Evolutionary conservation across 2,113 vertebrate genomes (phyloP).

Genomic region (Nipponia nippon): DNA sequence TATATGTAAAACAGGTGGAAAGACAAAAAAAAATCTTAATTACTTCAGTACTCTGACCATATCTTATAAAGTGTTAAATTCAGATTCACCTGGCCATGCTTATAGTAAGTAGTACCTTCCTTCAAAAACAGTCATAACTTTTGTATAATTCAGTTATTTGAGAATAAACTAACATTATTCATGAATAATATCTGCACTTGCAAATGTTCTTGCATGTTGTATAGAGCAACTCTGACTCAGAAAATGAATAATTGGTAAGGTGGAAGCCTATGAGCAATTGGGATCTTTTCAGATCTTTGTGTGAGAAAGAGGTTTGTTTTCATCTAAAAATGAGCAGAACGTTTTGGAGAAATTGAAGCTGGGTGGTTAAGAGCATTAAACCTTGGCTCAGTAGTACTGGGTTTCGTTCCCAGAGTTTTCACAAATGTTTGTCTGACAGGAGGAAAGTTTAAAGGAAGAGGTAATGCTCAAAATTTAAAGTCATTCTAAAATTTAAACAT

Average conservation of each 20-base stretch:
- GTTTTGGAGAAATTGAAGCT: background rate
- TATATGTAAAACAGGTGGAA: background rate
- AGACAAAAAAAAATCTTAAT: background rate
- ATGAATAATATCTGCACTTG: background rate
- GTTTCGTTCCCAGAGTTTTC: background rate
- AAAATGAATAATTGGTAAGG: background rate
- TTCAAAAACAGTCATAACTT: background rate
- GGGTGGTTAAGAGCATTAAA: background rate
- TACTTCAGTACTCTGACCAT: background rate
- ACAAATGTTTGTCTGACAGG: background rate
- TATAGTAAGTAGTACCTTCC: background rate
- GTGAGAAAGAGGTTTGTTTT: background rate
- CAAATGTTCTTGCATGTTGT: background rate
- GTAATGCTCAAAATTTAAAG: background rate
- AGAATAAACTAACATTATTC: background rate
- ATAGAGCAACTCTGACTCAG: background rate
- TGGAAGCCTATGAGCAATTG: background rate
- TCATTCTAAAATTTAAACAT: background rate
- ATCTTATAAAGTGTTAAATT: background rate
- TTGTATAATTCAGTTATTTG: background rate
- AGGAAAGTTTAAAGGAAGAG: background rate
- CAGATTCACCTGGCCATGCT: background rate
- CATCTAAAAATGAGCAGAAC: background rate
- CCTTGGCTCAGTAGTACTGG: background rate
- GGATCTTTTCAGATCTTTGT: background rate